phyloP scores from a whole-genome alignment of 2,888 invertebrate species.

The Drosophila atripex region DNA sequence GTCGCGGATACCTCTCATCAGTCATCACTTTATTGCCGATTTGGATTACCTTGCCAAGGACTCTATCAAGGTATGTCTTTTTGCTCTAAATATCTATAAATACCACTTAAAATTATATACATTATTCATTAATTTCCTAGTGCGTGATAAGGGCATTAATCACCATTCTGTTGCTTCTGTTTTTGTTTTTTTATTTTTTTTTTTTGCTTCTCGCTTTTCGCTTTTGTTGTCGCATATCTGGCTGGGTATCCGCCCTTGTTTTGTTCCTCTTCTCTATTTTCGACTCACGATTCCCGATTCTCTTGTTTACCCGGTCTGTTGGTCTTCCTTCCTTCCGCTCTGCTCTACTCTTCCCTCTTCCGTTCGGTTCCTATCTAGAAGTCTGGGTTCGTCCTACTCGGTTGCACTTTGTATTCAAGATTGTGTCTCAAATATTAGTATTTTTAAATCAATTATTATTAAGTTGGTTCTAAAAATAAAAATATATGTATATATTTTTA shows the following conservation, averaged over 20 bases:
- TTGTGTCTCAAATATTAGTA: too few species aligned
- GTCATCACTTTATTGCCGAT: not conserved
- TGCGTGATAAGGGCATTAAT: constrained; percentile 21
- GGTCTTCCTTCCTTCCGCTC: not conserved
- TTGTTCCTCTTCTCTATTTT: not conserved
- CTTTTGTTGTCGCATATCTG: not conserved
- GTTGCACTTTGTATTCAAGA: too few species aligned
- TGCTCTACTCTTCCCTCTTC: not conserved
- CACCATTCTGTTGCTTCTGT: constrained; percentile 23
- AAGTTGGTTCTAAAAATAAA: too few species aligned
- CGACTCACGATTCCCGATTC: not conserved
- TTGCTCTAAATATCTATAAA: not conserved
- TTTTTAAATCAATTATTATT: too few species aligned
- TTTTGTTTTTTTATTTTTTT: constrained; percentile 4
- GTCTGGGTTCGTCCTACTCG: not conserved
- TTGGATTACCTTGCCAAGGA: constrained; percentile 14
- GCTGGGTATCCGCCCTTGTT: constrained; percentile 13
- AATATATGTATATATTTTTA: too few species aligned
- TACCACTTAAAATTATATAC: not conserved
- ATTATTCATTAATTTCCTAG: not conserved
- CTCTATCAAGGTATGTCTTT: not conserved
- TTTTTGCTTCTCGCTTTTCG: not conserved
- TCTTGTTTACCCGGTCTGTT: not conserved
- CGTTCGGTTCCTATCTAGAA: not conserved
- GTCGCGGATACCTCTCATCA: not conserved